A percentile compares a stretch with the other conserved stretches of the same genome.
These are phyloP conservation scores for Branchipolynoe longqiensis DNA, from an alignment of 2,888 invertebrate species.

Conservation along the genomic window DNA sequence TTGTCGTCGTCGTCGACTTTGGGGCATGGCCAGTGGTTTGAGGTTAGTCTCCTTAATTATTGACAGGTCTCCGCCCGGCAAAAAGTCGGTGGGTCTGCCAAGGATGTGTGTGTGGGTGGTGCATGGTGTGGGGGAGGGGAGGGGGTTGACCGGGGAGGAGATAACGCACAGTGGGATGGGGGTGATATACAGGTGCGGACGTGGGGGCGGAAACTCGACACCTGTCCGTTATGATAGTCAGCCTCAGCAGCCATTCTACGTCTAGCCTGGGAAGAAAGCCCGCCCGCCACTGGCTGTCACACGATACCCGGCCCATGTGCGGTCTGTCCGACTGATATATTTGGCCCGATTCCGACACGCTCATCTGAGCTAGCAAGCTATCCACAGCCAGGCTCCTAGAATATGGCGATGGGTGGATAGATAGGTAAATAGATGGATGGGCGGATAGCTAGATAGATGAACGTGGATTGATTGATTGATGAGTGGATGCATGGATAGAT, in stretches of 20 bases:
- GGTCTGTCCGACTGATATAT: not conserved
- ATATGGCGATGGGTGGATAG: no score
- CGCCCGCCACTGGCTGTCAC: conserved; percentile 1
- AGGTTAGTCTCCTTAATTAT: conserved; percentile 13
- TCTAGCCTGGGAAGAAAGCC: conserved; percentile 7
- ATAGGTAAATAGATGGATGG: no score
- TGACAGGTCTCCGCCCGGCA: conserved; percentile 13
- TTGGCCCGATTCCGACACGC: not conserved
- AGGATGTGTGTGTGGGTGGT: no score
- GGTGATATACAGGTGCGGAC: conserved; percentile 33
- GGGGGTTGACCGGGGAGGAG: not conserved
- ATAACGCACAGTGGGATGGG: not conserved
- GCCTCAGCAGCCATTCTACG: conserved; percentile 6
- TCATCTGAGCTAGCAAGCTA: not conserved
- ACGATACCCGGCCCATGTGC: conserved; percentile 10
- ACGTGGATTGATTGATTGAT: no score
- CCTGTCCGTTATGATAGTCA: conserved; percentile 36
- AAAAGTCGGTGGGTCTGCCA: no score
- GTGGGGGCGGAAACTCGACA: not conserved
- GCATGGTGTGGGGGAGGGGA: not conserved
- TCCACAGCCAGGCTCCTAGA: no score
- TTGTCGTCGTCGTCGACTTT: conserved; percentile 23
- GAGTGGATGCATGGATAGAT: no score
- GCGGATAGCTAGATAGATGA: no score
- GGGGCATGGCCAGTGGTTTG: not conserved